Conservation (phyloP, 2,797 vertebrate species). For the Tadarida brasiliensis region DNA sequence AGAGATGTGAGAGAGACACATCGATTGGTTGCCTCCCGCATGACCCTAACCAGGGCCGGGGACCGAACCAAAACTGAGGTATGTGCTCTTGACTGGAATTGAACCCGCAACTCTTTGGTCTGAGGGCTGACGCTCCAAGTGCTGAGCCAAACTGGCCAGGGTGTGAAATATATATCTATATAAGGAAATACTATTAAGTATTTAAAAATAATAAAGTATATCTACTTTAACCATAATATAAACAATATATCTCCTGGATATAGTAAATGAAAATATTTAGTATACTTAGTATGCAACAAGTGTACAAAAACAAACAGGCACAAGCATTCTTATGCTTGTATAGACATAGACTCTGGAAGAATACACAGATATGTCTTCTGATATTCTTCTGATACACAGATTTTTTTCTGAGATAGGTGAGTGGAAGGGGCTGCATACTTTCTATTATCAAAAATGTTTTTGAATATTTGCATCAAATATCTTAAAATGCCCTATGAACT, state of each 20-base stretch:
- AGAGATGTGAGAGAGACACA: no score
- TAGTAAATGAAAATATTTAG: not conserved
- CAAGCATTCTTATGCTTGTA: not conserved
- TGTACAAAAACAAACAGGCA: not conserved
- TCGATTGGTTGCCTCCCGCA: no score
- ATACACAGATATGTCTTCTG: not conserved
- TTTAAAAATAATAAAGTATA: constrained; percentile 42
- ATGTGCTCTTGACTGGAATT: no score
- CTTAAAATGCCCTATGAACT: not conserved
- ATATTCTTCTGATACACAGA: not conserved
- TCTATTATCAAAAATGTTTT: constrained; percentile 1
- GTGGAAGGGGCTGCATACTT: not conserved
- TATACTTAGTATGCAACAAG: not conserved
- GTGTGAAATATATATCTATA: not conserved
- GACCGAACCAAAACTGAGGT: no score
- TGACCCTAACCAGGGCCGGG: no score
- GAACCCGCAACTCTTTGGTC: no score
- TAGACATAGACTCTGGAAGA: not conserved
- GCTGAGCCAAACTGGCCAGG: no score
- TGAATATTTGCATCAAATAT: constrained; percentile 9
- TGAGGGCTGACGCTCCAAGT: no score
- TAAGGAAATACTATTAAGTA: not conserved
- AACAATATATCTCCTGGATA: not conserved
- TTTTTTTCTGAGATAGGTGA: not conserved
- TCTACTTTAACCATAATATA: not conserved